A percentile compares a stretch with the other conserved stretches of the same genome.
Evolutionary conservation across 1,140 invertebrate species (phyloP).

Genomic region (Caenorhabditis brenneri): DNA sequence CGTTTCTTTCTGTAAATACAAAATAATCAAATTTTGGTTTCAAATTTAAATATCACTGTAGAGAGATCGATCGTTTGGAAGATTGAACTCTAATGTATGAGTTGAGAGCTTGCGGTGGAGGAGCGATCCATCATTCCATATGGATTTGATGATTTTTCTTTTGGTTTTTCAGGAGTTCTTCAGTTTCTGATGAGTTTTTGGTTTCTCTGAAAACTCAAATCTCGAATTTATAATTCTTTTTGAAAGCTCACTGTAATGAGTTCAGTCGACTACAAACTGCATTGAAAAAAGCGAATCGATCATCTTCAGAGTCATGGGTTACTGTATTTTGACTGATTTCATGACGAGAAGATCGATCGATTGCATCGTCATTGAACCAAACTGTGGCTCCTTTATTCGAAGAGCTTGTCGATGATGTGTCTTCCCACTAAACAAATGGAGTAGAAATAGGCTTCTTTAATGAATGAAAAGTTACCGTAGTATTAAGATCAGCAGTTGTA

Average conservation of each 20-base stretch:
- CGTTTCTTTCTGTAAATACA: too few species aligned
- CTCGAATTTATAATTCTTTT: not conserved
- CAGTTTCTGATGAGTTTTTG: not conserved
- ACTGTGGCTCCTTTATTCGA: conserved; percentile 1
- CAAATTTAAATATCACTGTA: too few species aligned
- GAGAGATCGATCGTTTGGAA: too few species aligned
- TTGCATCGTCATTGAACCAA: conserved; percentile 19
- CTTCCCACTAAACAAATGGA: too few species aligned
- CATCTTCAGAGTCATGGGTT: conserved; percentile 8
- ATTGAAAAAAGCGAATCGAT: conserved; percentile 18
- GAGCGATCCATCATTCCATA: conserved; percentile 8
- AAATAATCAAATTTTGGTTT: too few species aligned
- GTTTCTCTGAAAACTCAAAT: not conserved
- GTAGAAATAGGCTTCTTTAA: too few species aligned
- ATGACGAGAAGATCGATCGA: not conserved
- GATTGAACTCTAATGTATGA: too few species aligned
- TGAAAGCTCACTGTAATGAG: not conserved
- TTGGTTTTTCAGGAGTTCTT: not conserved
- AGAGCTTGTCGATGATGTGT: not conserved
- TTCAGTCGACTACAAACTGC: conserved; percentile 3
- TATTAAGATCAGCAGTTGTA: not conserved
- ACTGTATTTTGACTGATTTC: conserved; percentile 10
- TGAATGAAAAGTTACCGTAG: too few species aligned
- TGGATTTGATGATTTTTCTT: not conserved
- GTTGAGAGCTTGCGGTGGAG: not conserved